Percentiles rank a stretch among this genome's conserved stretches.
These are phyloP conservation scores for Helicolenus hilgendorfi DNA, from an alignment of 2,797 vertebrate genomes.

Conservation along the genomic window DNA sequence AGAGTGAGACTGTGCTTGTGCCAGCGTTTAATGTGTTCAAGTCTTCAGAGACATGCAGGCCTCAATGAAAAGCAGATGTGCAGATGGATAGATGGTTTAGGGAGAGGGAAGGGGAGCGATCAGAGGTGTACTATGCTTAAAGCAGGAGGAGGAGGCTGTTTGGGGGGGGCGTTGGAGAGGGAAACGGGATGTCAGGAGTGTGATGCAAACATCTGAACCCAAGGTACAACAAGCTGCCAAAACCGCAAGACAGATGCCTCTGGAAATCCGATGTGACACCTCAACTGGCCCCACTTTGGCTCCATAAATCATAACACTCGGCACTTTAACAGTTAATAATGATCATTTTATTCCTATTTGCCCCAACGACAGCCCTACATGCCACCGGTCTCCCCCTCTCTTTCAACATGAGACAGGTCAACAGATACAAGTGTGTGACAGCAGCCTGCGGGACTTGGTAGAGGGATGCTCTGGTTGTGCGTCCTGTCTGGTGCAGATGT, in stretches of 20 bases:
- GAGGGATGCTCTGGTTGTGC: constrained; percentile 66
- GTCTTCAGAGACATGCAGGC: constrained; percentile 92
- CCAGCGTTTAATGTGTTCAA: constrained; percentile 94
- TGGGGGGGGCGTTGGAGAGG: background rate
- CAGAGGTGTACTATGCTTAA: constrained; percentile 76
- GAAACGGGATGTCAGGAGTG: constrained; percentile 88
- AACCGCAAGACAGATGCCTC: constrained; percentile 93
- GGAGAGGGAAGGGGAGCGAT: constrained; percentile 68
- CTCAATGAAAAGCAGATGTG: constrained; percentile 97
- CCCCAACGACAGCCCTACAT: constrained; percentile 41
- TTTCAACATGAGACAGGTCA: constrained; percentile 60
- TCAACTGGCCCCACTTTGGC: constrained; percentile 92
- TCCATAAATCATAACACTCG: constrained; percentile 92
- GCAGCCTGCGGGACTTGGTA: constrained; percentile 52
- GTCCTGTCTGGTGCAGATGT: constrained; percentile 87
- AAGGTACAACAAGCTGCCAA: constrained; percentile 93
- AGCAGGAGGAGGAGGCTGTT: constrained; percentile 25
- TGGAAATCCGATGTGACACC: constrained; percentile 94
- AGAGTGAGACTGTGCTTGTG: constrained; percentile 90
- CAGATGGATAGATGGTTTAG: constrained; percentile 81
- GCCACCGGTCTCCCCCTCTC: constrained; percentile 26
- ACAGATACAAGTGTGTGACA: constrained; percentile 50
- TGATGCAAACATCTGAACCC: constrained; percentile 92
- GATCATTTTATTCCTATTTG: constrained; percentile 80
- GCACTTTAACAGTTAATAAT: constrained; percentile 93